Evolutionary conservation across 2,888 invertebrate species (phyloP), one percentile per base, ranked within the genome.

Genomic region (Megamerina dolium): DNA sequence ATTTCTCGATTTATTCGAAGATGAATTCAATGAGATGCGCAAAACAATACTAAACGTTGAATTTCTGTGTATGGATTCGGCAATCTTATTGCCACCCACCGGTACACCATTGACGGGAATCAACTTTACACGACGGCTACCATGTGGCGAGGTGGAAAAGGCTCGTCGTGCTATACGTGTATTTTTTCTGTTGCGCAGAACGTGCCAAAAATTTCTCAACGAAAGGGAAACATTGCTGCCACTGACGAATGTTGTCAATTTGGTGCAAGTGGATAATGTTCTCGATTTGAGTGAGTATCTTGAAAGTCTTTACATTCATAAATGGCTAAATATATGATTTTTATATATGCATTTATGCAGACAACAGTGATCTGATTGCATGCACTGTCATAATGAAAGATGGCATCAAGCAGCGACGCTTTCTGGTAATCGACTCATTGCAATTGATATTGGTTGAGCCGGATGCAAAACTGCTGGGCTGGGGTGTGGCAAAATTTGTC

Each of bases 381-480:
- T 99, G 97, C 66, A 93, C 92, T 14, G 90, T 97, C 27, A 81
- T 92, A 19, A 83, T 83, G 60, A 89, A 90, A 65, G 94, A 96
- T 58, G 87, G 87, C 20, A 83, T 84, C 21, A 91, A 90, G 74
- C 87, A 87, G 53, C 80, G 93, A 31, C 76, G 96, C n/a, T 99
- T 99, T 70, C 74, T 99, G 37, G 97, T 97, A 0, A 96, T 97
- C 32, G 97, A 97, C 68, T 81, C 87, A 16, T 79, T 93, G 37
- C 99, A 99, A 69, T 76, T 99, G 53, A 95, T 99, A 51, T 76
- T 99, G 12, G 97, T 99, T 0, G 97, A 99, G 64, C 99, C 99
- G 0, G 97, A 99, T 66, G 84, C 87, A 32, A 88, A 89, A 60
- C 79, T 89, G 45, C 76, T 97, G 18, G 99, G 99, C 1, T 99